These are phyloP conservation scores for Drosophila ustulata DNA, from an alignment of 2,888 invertebrate genomes.

Conservation along the genomic window DNA sequence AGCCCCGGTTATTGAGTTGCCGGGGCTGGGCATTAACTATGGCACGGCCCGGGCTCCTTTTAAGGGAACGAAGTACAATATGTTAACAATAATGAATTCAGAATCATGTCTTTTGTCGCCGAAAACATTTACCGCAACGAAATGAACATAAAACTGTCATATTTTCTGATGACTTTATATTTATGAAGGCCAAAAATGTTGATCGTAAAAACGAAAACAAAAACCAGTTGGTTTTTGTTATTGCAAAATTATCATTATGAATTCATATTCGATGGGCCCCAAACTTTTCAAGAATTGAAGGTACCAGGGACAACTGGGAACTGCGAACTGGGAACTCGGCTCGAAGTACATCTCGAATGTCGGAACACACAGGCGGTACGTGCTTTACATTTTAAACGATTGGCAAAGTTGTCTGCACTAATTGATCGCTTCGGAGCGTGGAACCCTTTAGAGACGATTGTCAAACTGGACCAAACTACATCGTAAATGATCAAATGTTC, in stretches of 20 bases:
- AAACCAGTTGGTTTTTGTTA: constrained; percentile 57
- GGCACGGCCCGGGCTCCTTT: constrained; percentile 43
- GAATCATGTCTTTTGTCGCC: constrained; percentile 76
- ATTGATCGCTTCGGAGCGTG: constrained; percentile 82
- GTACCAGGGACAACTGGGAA: background rate
- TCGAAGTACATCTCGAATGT: constrained; percentile 49
- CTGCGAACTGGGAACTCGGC: background rate
- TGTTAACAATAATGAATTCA: constrained; percentile 75
- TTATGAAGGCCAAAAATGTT: constrained; percentile 78
- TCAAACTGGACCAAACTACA: constrained; percentile 63
- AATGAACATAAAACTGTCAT: constrained; percentile 81
- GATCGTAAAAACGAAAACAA: constrained; percentile 39
- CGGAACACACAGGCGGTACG: constrained; percentile 84
- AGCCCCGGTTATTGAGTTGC: constrained; percentile 23
- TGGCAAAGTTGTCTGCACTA: constrained; percentile 81
- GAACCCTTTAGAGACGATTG: constrained; percentile 58
- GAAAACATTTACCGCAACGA: constrained; percentile 78
- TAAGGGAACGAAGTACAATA: constrained; percentile 58
- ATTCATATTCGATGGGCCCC: constrained; percentile 70
- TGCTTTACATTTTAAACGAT: constrained; percentile 84
- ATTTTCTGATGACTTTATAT: constrained; percentile 82
- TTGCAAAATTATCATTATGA: constrained; percentile 67
- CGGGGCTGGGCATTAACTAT: constrained; percentile 6
- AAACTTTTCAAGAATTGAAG: constrained; percentile 38
- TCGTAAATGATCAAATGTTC: background rate